Evolutionary conservation across 2,797 vertebrate genomes (phyloP).

Genomic region (Perodicticus potto): DNA sequence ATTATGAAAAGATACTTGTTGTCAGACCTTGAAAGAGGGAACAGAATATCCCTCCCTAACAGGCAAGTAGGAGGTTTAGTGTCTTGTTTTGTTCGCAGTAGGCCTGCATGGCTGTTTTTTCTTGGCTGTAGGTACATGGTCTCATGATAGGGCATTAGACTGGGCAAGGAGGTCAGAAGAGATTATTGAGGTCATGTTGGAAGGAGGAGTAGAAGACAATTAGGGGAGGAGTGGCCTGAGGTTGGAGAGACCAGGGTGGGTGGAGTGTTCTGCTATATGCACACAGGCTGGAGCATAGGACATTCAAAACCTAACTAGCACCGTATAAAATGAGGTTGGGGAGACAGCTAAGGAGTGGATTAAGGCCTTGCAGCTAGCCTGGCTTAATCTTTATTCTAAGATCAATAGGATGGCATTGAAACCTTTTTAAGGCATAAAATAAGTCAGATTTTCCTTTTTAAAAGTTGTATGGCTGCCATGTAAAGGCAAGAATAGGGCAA

Average conservation of each 20-base stretch:
- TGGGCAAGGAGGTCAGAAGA: not conserved
- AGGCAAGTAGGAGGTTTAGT: not conserved
- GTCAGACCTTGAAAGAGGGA: not conserved
- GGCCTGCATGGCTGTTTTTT: not conserved
- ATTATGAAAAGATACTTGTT: not conserved
- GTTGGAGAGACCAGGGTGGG: not conserved
- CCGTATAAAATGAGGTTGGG: not conserved
- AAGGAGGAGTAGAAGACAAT: not conserved
- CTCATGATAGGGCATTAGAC: not conserved
- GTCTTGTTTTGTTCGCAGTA: conserved; percentile 16
- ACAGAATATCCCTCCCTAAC: not conserved
- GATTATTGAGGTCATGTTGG: not conserved
- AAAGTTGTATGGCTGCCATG: not conserved
- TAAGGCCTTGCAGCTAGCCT: not conserved
- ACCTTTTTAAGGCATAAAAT: not conserved
- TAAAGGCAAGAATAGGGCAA: not conserved
- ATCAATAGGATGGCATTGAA: not conserved
- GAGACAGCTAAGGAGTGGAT: not conserved
- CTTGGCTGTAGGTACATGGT: not conserved
- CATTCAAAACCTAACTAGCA: not conserved
- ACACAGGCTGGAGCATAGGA: not conserved
- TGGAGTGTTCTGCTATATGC: not conserved
- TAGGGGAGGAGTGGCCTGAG: no score
- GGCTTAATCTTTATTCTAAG: not conserved
- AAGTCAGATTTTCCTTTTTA: not conserved